Base-by-base conservation (phyloP, 1,140 invertebrate species). In the Branchinecta lynchi region DNA sequence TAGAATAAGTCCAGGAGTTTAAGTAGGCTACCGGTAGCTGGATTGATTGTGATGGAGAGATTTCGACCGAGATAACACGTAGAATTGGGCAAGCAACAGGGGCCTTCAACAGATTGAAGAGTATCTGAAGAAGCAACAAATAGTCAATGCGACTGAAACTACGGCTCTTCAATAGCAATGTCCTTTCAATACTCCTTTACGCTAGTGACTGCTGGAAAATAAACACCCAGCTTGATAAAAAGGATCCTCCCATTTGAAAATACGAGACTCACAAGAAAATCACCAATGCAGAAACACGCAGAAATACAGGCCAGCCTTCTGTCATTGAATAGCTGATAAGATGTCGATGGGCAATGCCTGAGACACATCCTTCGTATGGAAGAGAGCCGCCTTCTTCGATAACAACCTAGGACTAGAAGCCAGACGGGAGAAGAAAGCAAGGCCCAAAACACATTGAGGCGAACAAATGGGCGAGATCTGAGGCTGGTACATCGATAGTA, bases 1-100 rank as follows among this genome's bases (percentile, higher is more conserved):
- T 51, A 51, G 46, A 51, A 51, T n/a, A 51, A 51, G 46, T 51
- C n/a, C 46, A 51, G 46, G 46, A 51, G 46, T 51, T 51, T n/a
- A 51, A 51, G 9, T 51, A 51, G n/a, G n/a, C n/a, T n/a, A 9
- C n/a, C 9, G 46, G 46, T 51, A 51, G 46, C 46, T 51, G 46
- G 46, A 51, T 51, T 51, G 46, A 51, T n/a, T 51, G 46, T 51
- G 46, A 51, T 51, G 46, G 46, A n/a, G 9, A 51, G 46, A 51
- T 51, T 51, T 51, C 46, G 46, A 51, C 46, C 46, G 46, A 51
- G 46, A 51, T 51, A 9, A 51, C 9, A 51, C 46, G 46, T 51
- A 51, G 46, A 51, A 51, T 51, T 51, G 46, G 46, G n/a, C 46
- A 51, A 51, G n/a, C 46, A 9, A 51, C 46, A 51, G 46, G 46